Conservation (phyloP, 2,888 invertebrate genomes). For the Sphaerophoria rueppellii region DNA sequence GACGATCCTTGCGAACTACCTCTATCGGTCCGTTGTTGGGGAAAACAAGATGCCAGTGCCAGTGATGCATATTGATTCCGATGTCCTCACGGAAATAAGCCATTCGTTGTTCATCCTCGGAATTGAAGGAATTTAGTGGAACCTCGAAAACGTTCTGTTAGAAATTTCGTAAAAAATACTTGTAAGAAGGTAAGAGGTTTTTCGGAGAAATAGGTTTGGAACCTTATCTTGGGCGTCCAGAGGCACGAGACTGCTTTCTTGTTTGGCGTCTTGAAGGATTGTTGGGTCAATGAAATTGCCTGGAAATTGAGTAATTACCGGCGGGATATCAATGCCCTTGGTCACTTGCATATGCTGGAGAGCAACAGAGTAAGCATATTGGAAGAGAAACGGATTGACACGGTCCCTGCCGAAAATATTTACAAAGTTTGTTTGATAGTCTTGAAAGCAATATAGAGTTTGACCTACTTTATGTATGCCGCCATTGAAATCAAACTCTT, state of each 20-base stretch:
- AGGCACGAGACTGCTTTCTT: constrained; percentile 82
- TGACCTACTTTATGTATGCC: constrained; percentile 28
- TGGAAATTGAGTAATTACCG: constrained; percentile 88
- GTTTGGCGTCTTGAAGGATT: constrained; percentile 86
- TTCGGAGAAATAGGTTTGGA: neutral
- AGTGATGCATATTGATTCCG: constrained; percentile 91
- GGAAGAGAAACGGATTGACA: constrained; percentile 89
- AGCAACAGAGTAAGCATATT: constrained; percentile 88
- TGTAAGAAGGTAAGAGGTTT: neutral
- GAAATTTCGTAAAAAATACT: no score
- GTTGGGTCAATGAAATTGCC: constrained; percentile 89
- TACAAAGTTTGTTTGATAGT: neutral
- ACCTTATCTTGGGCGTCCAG: neutral
- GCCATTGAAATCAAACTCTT: constrained; percentile 29
- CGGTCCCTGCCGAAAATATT: constrained; percentile 82
- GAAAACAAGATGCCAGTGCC: constrained; percentile 93
- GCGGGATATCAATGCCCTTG: constrained; percentile 84
- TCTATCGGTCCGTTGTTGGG: constrained; percentile 81
- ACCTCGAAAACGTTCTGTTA: constrained; percentile 19
- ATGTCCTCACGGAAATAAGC: constrained; percentile 92
- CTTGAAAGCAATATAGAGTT: neutral
- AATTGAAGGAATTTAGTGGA: constrained; percentile 80
- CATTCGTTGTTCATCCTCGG: constrained; percentile 80
- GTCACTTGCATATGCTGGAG: constrained; percentile 83
- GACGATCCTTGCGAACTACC: constrained; percentile 85